Base-by-base conservation (phyloP, 1,140 invertebrate genomes). In the Brachionus calyciflorus region DNA sequence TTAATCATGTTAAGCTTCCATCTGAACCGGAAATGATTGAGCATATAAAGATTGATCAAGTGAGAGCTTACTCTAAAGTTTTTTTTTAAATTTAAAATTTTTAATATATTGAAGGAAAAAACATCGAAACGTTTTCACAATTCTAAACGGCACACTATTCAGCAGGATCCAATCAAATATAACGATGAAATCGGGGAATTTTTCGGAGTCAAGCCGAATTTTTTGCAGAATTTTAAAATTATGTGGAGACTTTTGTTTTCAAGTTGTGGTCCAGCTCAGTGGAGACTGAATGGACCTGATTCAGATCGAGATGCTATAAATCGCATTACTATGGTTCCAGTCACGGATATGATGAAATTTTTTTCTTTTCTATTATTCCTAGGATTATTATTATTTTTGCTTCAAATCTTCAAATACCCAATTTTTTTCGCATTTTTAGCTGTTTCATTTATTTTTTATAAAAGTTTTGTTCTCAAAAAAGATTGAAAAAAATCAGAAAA, bases 61-160 rank as follows among this genome's bases (percentile, higher is more conserved):
- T 70, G 57, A 77, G n/a, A n/a, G n/a, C n/a, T n/a, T 17, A 4
- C 51, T 3, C 24, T 24, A 9, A 1, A 41, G 41, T 33, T 2
- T 51, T 51, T 6, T 26, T 26, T 0, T 12, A 26, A 70, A 12
- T 48, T n/a, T 30, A 26, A 1, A 17, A 14, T 17, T 53, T 14
- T 7, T 17, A 10, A 17, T 0, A 26, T 24, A 70, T 40, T 77
- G 5, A 28, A 78, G 78, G n/a, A 49, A 37, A 46, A 48, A 49
- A 33, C 44, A 6, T n/a, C 49, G 40, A 77, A 78, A 24, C 60
- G 80, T 10, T 84, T 81, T 77, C 81, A 81, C 46, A 70, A 79
- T 5, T 82, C 83, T 26, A 77, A 79, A 2, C 76, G 83, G 30
- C 83, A 84, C 53, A 84, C 82, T n/a, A 81, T 84, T 26, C 83